A percentile compares a stretch with the other conserved stretches of the same genome.
Evolutionary conservation across 2,888 invertebrate species (phyloP).

Genomic region (Coleophora flavipennella): DNA sequence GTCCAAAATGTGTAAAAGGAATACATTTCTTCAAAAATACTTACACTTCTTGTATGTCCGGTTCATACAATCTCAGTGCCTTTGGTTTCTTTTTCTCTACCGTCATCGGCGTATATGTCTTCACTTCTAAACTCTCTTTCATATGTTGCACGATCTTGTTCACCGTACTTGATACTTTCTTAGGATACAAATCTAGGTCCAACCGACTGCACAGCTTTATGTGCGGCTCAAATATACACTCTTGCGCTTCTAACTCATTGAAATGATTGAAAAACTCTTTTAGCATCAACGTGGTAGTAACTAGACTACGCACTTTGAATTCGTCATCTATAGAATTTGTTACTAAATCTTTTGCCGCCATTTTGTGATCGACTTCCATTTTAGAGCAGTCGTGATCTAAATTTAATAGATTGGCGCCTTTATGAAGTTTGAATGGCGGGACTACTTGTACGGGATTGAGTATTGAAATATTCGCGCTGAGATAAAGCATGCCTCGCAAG

Average conservation of each 20-base stretch:
- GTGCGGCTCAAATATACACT: constrained; percentile 69
- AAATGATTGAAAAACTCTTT: constrained; percentile 72
- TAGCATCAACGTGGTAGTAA: constrained; percentile 69
- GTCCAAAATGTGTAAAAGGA: too few relatives aligned
- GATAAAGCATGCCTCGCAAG: constrained; percentile 81
- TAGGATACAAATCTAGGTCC: constrained; percentile 75
- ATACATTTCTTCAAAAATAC: constrained; percentile 49
- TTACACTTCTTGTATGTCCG: constrained; percentile 87
- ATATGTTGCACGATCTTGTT: constrained; percentile 56
- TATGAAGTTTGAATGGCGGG: constrained; percentile 78
- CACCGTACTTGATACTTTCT: constrained; percentile 60
- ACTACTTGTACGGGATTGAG: constrained; percentile 75
- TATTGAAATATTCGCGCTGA: constrained; percentile 76
- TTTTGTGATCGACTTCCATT: constrained; percentile 41
- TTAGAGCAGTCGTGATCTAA: constrained; percentile 64
- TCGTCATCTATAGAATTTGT: constrained; percentile 65
- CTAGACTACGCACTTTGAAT: constrained; percentile 76
- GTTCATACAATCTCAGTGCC: constrained; percentile 87
- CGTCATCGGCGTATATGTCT: constrained; percentile 70
- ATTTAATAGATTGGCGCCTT: constrained; percentile 70
- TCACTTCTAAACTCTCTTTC: constrained; percentile 60
- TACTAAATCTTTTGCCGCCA: constrained; percentile 73
- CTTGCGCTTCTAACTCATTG: constrained; percentile 49
- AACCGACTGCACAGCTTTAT: constrained; percentile 69
- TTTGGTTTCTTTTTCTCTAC: constrained; percentile 82